phyloP scores from a whole-genome alignment of 2,113 vertebrate species.

The Semicossyphus pulcher region DNA sequence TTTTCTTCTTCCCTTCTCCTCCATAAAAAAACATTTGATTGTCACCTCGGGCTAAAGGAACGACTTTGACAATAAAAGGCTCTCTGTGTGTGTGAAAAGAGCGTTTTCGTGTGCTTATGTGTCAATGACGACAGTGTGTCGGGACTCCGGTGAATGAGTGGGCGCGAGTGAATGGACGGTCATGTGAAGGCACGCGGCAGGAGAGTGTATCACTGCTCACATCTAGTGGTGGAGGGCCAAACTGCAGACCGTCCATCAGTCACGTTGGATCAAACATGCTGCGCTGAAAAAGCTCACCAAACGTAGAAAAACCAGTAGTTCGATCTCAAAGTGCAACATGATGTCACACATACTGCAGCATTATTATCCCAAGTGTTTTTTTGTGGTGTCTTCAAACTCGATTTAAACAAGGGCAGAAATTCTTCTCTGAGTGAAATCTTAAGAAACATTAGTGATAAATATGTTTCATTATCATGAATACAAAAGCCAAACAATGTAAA shows the following conservation, averaged over 20 bases:
- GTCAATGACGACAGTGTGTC: background rate
- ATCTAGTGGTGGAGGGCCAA: conserved; percentile 55
- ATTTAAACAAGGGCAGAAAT: too few relatives aligned
- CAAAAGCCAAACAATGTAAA: too few relatives aligned
- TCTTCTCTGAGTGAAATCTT: too few relatives aligned
- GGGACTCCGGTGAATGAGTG: background rate
- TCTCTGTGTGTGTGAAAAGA: background rate
- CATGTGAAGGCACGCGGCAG: background rate
- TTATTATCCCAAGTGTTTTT: too few relatives aligned
- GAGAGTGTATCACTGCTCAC: conserved; percentile 36
- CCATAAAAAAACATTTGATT: conserved; percentile 19
- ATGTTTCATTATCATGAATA: too few relatives aligned
- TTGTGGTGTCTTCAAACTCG: too few relatives aligned
- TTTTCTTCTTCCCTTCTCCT: background rate
- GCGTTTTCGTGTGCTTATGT: background rate
- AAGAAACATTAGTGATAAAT: too few relatives aligned
- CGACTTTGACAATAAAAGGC: too few relatives aligned
- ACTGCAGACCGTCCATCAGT: conserved; percentile 12
- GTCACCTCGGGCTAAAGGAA: background rate
- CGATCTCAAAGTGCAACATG: too few relatives aligned
- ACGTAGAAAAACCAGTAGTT: too few relatives aligned
- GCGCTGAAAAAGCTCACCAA: too few relatives aligned
- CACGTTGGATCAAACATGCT: background rate
- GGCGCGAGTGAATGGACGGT: background rate
- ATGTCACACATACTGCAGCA: too few relatives aligned